These are phyloP conservation scores for Nicator chloris DNA, from an alignment of 2,113 vertebrate genomes.

Conservation along the genomic window DNA sequence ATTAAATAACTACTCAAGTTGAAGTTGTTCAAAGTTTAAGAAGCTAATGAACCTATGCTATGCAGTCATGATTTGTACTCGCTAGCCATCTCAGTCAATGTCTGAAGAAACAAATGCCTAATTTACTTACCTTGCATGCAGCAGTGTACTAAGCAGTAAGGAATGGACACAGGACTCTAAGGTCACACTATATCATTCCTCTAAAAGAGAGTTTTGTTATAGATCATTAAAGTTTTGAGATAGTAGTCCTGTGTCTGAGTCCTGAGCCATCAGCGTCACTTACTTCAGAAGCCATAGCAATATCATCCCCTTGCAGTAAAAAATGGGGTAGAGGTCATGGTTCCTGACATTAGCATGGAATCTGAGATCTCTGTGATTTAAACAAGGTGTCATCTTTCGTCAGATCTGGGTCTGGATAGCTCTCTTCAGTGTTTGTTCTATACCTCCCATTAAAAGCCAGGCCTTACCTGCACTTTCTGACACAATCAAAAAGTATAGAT, in stretches of 20 bases:
- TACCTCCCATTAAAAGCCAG: background rate
- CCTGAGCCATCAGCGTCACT: background rate
- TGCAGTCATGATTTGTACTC: background rate
- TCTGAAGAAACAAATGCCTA: background rate
- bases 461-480: background rate
- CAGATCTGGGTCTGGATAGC: background rate
- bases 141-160: background rate
- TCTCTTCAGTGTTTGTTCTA: background rate
- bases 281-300: background rate
- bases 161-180: background rate
- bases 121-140: background rate
- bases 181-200: background rate
- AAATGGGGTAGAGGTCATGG: background rate
- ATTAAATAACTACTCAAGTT: slow-evolving; percentile 19
- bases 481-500: background rate
- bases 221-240: background rate
- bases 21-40: background rate
- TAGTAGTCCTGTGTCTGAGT: background rate
- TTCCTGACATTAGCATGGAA: background rate
- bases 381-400: background rate
- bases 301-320: background rate
- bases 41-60: background rate
- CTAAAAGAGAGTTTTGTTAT: background rate
- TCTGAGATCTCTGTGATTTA: background rate
- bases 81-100: background rate